Conservation (phyloP, 2,888 invertebrate species). For the Sicus ferrugineus region DNA sequence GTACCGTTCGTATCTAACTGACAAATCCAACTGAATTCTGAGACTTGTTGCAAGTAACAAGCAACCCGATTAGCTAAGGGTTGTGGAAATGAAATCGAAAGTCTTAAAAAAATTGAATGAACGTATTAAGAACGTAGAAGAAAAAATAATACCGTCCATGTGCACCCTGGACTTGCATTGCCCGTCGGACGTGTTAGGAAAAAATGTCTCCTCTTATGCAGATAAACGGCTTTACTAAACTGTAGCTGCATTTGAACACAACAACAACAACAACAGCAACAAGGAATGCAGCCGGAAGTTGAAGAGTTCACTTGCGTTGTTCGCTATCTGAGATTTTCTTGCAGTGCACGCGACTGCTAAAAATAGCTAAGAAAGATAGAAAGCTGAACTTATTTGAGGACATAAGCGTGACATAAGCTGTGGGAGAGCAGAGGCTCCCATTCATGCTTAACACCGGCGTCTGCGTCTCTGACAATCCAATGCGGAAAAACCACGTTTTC, state of each 20-base stretch:
- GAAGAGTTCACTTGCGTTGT: conserved; percentile 16
- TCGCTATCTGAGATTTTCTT: not conserved
- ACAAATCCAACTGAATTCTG: conserved; percentile 8
- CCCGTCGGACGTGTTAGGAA: too few species aligned
- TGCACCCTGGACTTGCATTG: too few species aligned
- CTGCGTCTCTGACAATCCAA: not conserved
- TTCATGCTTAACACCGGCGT: not conserved
- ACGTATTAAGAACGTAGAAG: not conserved
- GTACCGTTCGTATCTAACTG: conserved; percentile 23
- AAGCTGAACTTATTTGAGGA: not conserved
- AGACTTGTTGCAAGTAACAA: not conserved
- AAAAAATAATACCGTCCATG: not conserved
- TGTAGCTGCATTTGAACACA: too few species aligned
- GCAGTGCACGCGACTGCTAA: conserved; percentile 5
- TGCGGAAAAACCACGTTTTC: conserved; percentile 18
- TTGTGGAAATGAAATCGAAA: not conserved
- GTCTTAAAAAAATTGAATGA: not conserved
- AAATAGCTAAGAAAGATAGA: not conserved
- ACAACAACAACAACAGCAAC: not conserved
- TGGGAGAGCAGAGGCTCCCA: not conserved
- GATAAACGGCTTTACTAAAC: too few species aligned
- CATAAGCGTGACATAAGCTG: not conserved
- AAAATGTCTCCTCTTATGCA: too few species aligned
- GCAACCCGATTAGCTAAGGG: conserved; percentile 3
- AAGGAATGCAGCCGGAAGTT: conserved; percentile 21